Percentiles rank a stretch among this genome's conserved stretches.
Conservation (phyloP, 2,888 invertebrate species). For the Dasysyrphus tricinctus region DNA sequence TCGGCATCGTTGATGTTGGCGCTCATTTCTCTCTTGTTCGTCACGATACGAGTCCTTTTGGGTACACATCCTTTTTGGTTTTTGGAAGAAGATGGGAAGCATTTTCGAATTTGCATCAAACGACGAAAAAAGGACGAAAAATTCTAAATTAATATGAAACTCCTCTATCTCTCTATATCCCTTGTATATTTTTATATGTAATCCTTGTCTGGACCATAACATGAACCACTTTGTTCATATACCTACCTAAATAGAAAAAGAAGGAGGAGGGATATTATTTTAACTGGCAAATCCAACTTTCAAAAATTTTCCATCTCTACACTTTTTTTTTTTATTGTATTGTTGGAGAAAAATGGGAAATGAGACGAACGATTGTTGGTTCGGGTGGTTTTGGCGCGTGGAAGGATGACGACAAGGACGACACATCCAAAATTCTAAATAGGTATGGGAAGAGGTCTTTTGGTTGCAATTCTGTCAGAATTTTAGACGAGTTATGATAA, state of each 20-base stretch:
- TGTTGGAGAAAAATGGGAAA: constrained; percentile 24
- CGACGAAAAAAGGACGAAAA: constrained; percentile 66
- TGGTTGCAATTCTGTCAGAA: constrained; percentile 66
- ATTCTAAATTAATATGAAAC: constrained; percentile 73
- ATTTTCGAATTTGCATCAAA: constrained; percentile 72
- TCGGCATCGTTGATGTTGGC: constrained; percentile 55
- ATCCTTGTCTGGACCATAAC: constrained; percentile 46
- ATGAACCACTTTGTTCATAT: constrained; percentile 38
- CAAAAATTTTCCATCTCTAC: constrained; percentile 51
- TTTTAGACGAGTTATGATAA: constrained; percentile 74
- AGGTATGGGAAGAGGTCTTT: not conserved
- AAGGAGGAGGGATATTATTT: constrained; percentile 57
- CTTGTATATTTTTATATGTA: constrained; percentile 39
- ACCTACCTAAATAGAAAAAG: not conserved
- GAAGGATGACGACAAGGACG: constrained; percentile 18
- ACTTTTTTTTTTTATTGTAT: not conserved
- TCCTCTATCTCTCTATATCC: constrained; percentile 32
- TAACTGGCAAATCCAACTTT: constrained; percentile 72
- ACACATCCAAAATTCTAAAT: constrained; percentile 8
- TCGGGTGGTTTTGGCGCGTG: constrained; percentile 22
- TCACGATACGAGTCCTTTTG: constrained; percentile 41
- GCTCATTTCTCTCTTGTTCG: constrained; percentile 49
- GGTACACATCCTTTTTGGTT: constrained; percentile 10
- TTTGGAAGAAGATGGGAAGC: constrained; percentile 24
- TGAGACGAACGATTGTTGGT: constrained; percentile 48